These are phyloP conservation scores for Opisthograptis luteolata DNA, from an alignment of 2,888 invertebrate species.

Conservation along the genomic window DNA sequence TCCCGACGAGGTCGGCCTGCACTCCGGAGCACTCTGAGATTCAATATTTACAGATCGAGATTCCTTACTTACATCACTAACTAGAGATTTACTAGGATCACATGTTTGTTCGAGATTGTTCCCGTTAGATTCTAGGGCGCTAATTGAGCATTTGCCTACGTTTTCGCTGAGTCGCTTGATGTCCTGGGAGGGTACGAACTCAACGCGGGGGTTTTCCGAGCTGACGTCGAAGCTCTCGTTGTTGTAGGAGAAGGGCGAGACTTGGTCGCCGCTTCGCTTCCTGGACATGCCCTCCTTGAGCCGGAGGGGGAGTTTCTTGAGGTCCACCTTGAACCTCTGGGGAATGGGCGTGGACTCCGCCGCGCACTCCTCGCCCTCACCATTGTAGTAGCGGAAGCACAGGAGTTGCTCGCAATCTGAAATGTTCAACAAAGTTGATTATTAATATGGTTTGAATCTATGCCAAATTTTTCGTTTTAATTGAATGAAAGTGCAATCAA, in stretches of 20 bases:
- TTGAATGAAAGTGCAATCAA: too few species aligned
- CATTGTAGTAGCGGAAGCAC: constrained; percentile 89
- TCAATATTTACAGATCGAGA: constrained; percentile 77
- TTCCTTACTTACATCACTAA: constrained; percentile 73
- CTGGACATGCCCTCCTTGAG: constrained; percentile 81
- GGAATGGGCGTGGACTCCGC: constrained; percentile 85
- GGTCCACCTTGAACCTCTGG: constrained; percentile 80
- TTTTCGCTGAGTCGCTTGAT: constrained; percentile 79
- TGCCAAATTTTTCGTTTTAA: too few species aligned
- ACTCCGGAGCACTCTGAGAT: constrained; percentile 70
- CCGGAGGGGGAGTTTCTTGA: constrained; percentile 83
- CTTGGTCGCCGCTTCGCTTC: constrained; percentile 76
- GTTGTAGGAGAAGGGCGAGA: constrained; percentile 77
- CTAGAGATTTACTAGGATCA: constrained; percentile 80
- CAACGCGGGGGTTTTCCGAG: constrained; percentile 72
- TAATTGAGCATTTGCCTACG: constrained; percentile 84
- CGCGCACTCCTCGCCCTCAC: constrained; percentile 85
- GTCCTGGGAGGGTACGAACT: constrained; percentile 63
- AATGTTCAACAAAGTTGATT: constrained; percentile 46
- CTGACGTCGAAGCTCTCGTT: constrained; percentile 82
- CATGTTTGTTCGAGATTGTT: constrained; percentile 75
- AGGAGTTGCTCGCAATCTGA: constrained; percentile 87
- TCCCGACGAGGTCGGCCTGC: constrained; percentile 72
- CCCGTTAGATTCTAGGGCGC: constrained; percentile 78
- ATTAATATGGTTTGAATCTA: not conserved